These are phyloP conservation scores for Sternotherus odoratus DNA, from an alignment of 2,797 vertebrate species.

Conservation along the genomic window DNA sequence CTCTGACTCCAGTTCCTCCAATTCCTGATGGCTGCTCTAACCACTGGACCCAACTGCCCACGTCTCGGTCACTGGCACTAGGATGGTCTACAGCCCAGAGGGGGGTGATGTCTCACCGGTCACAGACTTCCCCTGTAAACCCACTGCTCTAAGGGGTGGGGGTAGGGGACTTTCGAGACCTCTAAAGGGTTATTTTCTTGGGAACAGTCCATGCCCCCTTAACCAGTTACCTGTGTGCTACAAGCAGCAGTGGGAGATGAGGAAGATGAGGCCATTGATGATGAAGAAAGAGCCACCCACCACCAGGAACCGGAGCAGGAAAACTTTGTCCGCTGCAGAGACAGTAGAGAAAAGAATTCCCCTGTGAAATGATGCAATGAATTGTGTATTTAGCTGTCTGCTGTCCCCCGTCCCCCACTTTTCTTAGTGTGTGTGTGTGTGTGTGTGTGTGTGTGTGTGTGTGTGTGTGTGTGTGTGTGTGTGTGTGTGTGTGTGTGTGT, in stretches of 20 bases:
- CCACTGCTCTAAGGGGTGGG: background rate
- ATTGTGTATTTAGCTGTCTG: background rate
- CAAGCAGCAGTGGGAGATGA: background rate
- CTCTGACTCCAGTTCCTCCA: background rate
- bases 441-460: no score
- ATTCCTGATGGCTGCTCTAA: background rate
- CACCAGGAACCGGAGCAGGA: background rate
- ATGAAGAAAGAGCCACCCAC: background rate
- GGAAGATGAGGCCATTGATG: background rate
- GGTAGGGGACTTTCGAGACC: no score
- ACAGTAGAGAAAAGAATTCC: background rate
- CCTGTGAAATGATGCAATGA: background rate
- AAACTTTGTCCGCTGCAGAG: background rate
- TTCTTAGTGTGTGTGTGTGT: no score
- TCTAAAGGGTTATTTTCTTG: background rate
- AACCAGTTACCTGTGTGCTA: background rate
- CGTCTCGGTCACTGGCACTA: background rate
- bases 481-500: no score
- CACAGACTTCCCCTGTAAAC: background rate
- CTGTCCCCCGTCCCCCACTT: background rate
- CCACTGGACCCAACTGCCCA: background rate
- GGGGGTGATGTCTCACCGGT: background rate
- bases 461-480: no score
- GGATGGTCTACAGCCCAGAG: no score
- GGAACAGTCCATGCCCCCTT: background rate